Evolutionary conservation across 2,113 vertebrate species (phyloP).

Genomic region (Poecilia latipinna): DNA sequence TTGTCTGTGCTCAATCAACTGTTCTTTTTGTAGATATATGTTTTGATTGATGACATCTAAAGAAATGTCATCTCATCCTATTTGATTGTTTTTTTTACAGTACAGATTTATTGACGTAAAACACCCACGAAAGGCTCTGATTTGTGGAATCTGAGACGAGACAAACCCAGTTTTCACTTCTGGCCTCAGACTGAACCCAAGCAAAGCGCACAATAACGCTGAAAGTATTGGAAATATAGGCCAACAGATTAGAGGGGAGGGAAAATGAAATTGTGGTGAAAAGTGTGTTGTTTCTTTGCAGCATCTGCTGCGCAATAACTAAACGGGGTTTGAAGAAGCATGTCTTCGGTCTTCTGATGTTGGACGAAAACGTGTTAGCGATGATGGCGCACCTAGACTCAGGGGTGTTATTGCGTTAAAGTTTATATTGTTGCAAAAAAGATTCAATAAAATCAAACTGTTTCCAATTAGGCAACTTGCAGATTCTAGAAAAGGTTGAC

Average conservation of each 20-base stretch:
- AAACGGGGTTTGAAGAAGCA: background rate
- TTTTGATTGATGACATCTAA: too few species aligned
- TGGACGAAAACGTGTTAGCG: background rate
- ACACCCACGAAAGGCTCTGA: background rate
- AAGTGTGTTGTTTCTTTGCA: background rate
- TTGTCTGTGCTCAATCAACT: background rate
- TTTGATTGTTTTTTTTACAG: too few species aligned
- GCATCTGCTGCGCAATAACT: background rate
- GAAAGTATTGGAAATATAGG: background rate
- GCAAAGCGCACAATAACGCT: background rate
- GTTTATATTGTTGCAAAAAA: background rate
- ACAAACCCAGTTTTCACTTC: background rate
- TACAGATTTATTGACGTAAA: background rate
- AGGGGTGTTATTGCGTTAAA: background rate
- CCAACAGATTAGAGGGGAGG: background rate
- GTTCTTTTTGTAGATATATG: too few species aligned
- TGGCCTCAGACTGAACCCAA: background rate
- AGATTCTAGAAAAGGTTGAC: too few species aligned
- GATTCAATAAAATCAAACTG: too few species aligned
- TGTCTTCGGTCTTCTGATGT: background rate
- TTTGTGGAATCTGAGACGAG: background rate
- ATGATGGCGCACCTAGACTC: background rate
- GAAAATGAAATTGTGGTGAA: background rate
- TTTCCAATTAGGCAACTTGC: too few species aligned
- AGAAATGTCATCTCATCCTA: too few species aligned